phyloP scores from a whole-genome alignment of 2,797 vertebrate species.

The Enteromius trimaculatus region DNA sequence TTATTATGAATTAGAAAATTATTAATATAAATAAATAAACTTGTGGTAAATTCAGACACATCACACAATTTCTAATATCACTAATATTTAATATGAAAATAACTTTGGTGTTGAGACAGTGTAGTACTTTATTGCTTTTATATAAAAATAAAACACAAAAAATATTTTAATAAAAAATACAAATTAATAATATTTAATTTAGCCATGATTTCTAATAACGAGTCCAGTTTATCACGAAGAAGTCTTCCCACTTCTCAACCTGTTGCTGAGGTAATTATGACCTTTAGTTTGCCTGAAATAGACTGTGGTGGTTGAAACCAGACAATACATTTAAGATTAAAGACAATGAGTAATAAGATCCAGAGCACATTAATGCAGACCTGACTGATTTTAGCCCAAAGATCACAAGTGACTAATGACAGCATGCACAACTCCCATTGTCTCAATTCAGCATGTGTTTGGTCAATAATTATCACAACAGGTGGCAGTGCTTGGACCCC shows the following conservation, averaged over 20 bases:
- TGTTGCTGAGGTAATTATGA: not conserved
- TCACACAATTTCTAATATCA: no score
- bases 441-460: conserved; percentile 65
- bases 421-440: conserved; percentile 22
- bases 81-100: not conserved
- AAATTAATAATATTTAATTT: not conserved
- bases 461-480: conserved; percentile 74
- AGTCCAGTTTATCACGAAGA: not conserved
- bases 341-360: not conserved
- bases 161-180: not conserved
- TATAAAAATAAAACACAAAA: not conserved
- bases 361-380: not conserved
- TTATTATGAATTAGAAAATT: no score
- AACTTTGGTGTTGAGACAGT: not conserved
- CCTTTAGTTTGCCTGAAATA: not conserved
- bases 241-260: not conserved
- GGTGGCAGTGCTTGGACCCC: conserved; percentile 71
- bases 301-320: not conserved
- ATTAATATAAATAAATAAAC: not conserved
- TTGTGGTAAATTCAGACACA: no score
- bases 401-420: conserved; percentile 57
- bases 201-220: not conserved
- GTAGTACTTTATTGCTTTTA: not conserved
- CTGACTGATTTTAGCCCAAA: not conserved
- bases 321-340: not conserved